These are phyloP conservation scores for Gastrophryne carolinensis DNA, from an alignment of 2,797 vertebrate genomes.

Conservation along the genomic window DNA sequence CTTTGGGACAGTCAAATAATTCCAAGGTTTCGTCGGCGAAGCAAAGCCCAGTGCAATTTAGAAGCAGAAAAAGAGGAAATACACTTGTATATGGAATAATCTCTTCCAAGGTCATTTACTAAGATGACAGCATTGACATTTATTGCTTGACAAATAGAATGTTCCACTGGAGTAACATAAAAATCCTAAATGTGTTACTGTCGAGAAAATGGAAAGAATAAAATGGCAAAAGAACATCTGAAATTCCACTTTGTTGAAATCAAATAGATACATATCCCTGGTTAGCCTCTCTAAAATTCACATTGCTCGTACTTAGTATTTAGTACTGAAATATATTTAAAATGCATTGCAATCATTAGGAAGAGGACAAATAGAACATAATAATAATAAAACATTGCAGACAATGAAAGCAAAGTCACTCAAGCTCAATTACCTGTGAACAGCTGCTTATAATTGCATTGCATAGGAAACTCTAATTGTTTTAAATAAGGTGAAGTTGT, in stretches of 20 bases:
- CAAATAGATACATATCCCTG: not conserved
- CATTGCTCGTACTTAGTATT: too few relatives aligned
- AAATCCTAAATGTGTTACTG: conserved; percentile 19
- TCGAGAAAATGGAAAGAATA: conserved; percentile 11
- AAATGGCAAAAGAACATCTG: not conserved
- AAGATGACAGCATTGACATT: conserved; percentile 40
- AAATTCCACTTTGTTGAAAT: not conserved
- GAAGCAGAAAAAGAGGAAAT: conserved; percentile 9
- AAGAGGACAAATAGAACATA: too few relatives aligned
- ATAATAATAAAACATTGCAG: too few relatives aligned
- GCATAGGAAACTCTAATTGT: too few relatives aligned
- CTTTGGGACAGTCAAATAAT: not conserved
- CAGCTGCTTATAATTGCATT: too few relatives aligned
- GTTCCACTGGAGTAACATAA: conserved; percentile 23
- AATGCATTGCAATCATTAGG: too few relatives aligned
- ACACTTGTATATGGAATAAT: conserved; percentile 25
- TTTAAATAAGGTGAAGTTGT: too few relatives aligned
- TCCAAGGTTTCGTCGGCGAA: not conserved
- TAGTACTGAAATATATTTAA: too few relatives aligned
- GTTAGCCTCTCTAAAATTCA: not conserved
- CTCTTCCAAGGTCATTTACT: conserved; percentile 44
- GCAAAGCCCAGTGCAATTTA: not conserved
- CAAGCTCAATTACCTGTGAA: too few relatives aligned
- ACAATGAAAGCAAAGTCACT: too few relatives aligned
- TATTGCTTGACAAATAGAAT: conserved; percentile 37